Base-by-base conservation (phyloP, 2,113 vertebrate species). In the Fulica atra region DNA sequence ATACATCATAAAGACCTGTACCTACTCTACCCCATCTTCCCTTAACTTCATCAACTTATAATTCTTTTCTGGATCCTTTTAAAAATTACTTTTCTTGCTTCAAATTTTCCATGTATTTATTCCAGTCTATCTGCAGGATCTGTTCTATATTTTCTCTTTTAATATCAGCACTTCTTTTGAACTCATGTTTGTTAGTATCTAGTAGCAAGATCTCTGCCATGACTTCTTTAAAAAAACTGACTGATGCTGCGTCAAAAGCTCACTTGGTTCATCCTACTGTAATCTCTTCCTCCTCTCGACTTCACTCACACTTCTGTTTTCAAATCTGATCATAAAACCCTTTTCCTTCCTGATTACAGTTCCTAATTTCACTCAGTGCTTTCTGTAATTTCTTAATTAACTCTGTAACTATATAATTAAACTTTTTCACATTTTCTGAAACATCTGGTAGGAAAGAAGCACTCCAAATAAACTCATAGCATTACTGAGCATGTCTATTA, bases 321-420 rank as follows among this genome's bases (percentile, higher is more conserved):
- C 69, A 72, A 84, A 84, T 64, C 4, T 81, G 10, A 71, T 78
- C 76, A 74, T 44, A 74, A 90, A 93, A 93, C 48, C 23, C 33
- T 88, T 92, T 60, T 76, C 57, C 76, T 88, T 90, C 48, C 76
- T 96, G 72, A 93, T 94, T 90, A 66, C 66, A 66, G 29, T 29
- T 63, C 26, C 48, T 86, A 83, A 96, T 95, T 90, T 93, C 56
- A 83, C 57, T 66, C 63, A 56, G 9, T 79, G 70, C 5, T 54
- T 94, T 17, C 70, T 94, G 26, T 57, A 80, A 94, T 95, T 90
- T 93, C 35, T 83, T 92, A 71, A 96, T 96, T 71, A 95, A 66
- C 33, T 59, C 54, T 68, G 21, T 72, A 90, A 93, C 38, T 73
- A 64, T 64, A 42, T 84, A 71, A 94, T 88, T 90, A 81, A 90